These are phyloP conservation scores for Ophraella communa DNA, from an alignment of 2,888 invertebrate species.

Conservation along the genomic window DNA sequence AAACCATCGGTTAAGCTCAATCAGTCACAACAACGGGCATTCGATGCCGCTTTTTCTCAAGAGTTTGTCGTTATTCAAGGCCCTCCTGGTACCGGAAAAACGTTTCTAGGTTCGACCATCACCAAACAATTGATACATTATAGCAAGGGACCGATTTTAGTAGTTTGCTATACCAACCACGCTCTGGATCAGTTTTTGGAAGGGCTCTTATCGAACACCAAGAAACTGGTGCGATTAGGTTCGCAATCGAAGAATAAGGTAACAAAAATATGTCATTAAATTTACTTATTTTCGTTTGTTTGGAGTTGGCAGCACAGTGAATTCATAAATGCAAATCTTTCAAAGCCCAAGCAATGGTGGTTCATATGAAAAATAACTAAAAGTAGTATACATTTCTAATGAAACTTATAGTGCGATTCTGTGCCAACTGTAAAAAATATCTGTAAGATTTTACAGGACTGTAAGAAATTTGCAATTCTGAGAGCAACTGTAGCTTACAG, in stretches of 20 bases:
- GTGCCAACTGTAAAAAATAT: no score
- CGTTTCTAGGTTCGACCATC: conserved; percentile 79
- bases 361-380: no score
- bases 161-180: conserved; percentile 86
- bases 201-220: conserved; percentile 59
- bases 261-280: no score
- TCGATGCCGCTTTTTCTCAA: conserved; percentile 70
- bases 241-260: not conserved
- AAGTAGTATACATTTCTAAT: no score
- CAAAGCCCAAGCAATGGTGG: no score
- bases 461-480: no score
- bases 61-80: conserved; percentile 85
- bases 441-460: no score
- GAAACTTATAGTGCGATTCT: no score
- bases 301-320: no score
- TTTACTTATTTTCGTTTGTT: no score
- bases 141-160: conserved; percentile 66
- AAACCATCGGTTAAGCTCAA: conserved; percentile 61
- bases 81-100: conserved; percentile 89
- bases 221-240: conserved; percentile 7
- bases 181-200: conserved; percentile 86
- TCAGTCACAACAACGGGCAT: conserved; percentile 71
- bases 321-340: no score
- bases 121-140: not conserved
- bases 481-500: no score